These are phyloP conservation scores for silkworm (Bombyx mori) DNA, from an alignment of 1,140 invertebrate species.

Conservation along the genomic window DNA sequence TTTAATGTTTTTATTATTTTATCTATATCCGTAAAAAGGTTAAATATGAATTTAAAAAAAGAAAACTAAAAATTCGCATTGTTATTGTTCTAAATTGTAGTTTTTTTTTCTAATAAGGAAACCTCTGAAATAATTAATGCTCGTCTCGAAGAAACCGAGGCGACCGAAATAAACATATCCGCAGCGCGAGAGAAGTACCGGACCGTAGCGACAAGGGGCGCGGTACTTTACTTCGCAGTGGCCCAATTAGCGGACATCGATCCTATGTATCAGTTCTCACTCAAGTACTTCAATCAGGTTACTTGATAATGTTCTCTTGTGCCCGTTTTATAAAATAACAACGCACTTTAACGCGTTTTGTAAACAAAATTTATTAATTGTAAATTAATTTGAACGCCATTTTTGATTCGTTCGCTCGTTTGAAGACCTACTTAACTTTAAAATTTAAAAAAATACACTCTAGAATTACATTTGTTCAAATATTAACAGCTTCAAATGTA, in stretches of 20 bases:
- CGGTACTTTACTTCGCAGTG: conserved; percentile 92
- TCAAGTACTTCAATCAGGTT: conserved; percentile 89
- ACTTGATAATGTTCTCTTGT: neutral
- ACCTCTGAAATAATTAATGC: conserved; percentile 86
- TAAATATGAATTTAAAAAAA: no score
- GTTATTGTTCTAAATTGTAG: no score
- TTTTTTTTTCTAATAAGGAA: conserved; percentile 67
- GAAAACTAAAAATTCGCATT: no score
- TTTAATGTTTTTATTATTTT: no score
- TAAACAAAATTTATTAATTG: no score
- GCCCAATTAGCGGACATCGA: conserved; percentile 90
- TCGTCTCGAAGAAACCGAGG: conserved; percentile 84
- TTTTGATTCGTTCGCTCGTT: no score
- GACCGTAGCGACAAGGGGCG: conserved; percentile 86
- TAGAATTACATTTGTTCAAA: no score
- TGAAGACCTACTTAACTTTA: no score
- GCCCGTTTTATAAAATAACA: neutral
- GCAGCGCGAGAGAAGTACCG: conserved; percentile 87
- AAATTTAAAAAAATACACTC: no score
- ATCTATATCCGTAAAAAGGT: no score
- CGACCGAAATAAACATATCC: conserved; percentile 86
- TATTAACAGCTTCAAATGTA: no score
- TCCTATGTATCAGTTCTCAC: conserved; percentile 95
- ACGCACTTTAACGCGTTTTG: neutral
- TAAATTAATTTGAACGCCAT: no score